These are phyloP conservation scores for Glaucopsyche alexis DNA, from an alignment of 2,888 invertebrate genomes.

Conservation along the genomic window DNA sequence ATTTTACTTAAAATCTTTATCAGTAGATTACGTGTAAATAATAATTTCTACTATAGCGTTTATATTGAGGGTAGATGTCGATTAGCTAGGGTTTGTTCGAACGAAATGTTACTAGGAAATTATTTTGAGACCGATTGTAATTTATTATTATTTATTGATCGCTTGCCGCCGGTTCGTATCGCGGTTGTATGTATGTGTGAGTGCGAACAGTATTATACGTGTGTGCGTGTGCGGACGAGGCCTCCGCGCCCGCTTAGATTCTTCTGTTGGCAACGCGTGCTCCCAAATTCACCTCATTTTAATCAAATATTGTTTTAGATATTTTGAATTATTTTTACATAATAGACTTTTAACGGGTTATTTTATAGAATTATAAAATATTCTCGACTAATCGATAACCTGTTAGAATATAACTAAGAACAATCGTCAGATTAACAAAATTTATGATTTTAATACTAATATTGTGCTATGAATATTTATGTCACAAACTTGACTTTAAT, in stretches of 20 bases:
- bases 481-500: slow-evolving; percentile 9
- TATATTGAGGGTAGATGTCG: slow-evolving; percentile 70
- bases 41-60: slow-evolving; percentile 62
- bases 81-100: slow-evolving; percentile 78
- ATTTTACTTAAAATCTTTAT: slow-evolving; percentile 52
- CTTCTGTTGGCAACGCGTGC: slow-evolving; percentile 22
- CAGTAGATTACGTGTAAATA: slow-evolving; percentile 65
- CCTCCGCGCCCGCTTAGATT: slow-evolving; percentile 1
- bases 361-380: too few relatives aligned
- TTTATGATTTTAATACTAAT: not conserved
- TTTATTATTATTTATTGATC: slow-evolving; percentile 73
- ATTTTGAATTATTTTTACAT: slow-evolving; percentile 12
- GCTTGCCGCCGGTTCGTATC: slow-evolving; percentile 43
- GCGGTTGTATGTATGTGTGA: slow-evolving; percentile 45
- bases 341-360: slow-evolving; percentile 6
- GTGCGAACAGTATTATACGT: slow-evolving; percentile 32
- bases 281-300: slow-evolving; percentile 20
- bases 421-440: not conserved
- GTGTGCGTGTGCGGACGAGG: slow-evolving; percentile 40
- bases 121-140: slow-evolving; percentile 53
- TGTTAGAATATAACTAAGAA: slow-evolving; percentile 4
- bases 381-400: slow-evolving; percentile 6
- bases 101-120: slow-evolving; percentile 61
- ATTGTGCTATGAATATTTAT: slow-evolving; percentile 7
- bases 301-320: slow-evolving; percentile 4